These are phyloP conservation scores for Discoglossus pictus DNA, from an alignment of 2,797 vertebrate genomes.

Conservation along the genomic window DNA sequence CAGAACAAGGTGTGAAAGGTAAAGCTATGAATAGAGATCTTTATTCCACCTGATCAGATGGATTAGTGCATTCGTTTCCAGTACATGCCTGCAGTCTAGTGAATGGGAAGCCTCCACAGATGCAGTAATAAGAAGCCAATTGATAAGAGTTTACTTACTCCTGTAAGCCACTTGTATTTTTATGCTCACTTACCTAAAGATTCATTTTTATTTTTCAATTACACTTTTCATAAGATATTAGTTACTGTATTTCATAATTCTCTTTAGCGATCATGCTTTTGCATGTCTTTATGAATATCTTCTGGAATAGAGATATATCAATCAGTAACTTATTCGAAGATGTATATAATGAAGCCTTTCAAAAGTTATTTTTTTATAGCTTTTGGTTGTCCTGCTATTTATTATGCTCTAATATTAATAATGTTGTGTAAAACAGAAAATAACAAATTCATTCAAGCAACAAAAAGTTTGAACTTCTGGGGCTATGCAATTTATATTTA, in stretches of 20 bases:
- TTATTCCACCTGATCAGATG: conserved; percentile 80
- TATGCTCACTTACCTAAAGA: conserved; percentile 56
- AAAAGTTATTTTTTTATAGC: no score
- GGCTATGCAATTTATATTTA: no score
- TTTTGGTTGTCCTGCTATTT: no score
- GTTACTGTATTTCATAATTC: neutral
- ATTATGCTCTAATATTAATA: no score
- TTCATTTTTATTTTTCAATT: conserved; percentile 48
- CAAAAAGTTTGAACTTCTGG: no score
- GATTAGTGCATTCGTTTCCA: conserved; percentile 83
- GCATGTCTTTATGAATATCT: no score
- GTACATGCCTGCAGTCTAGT: conserved; percentile 77
- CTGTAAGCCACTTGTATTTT: conserved; percentile 56
- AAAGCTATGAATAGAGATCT: conserved; percentile 83
- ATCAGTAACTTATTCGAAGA: no score
- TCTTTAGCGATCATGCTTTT: no score
- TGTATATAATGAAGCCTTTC: no score
- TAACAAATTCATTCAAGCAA: no score
- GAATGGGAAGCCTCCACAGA: conserved; percentile 60
- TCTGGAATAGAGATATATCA: no score
- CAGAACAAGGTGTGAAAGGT: conserved; percentile 80
- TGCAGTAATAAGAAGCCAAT: conserved; percentile 67
- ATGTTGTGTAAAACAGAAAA: no score
- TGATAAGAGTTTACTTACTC: conserved; percentile 67
- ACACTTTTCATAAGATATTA: neutral